phyloP scores from a whole-genome alignment of 2,113 vertebrate species.

The Merops nubicus region DNA sequence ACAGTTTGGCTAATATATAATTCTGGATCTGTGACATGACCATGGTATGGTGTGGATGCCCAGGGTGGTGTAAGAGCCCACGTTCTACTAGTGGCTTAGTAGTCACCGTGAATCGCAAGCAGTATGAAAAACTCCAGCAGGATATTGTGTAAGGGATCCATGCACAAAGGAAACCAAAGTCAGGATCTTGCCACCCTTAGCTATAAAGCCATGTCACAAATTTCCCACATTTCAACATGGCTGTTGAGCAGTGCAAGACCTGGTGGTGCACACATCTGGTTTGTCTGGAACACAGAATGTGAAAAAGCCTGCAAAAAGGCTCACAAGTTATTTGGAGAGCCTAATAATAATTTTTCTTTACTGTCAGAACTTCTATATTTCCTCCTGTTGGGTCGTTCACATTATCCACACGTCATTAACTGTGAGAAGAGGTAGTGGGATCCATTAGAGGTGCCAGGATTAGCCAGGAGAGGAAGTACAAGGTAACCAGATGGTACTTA shows the following conservation, averaged over 20 bases:
- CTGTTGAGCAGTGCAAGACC: not conserved
- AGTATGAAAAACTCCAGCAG: not conserved
- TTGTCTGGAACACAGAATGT: not conserved
- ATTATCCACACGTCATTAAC: not conserved
- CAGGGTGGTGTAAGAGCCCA: not conserved
- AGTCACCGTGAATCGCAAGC: fast-evolving
- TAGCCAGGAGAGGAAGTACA: not conserved
- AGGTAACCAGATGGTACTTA: not conserved
- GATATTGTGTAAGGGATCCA: not conserved
- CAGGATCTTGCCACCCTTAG: not conserved
- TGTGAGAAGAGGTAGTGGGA: not conserved
- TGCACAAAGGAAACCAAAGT: not conserved
- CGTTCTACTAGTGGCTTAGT: not conserved
- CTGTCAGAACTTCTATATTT: not conserved
- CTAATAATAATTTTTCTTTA: not conserved
- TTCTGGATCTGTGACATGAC: not conserved
- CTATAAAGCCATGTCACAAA: not conserved
- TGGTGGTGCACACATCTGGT: fast-evolving
- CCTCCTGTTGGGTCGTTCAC: not conserved
- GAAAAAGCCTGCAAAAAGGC: not conserved
- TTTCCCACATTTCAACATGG: fast-evolving
- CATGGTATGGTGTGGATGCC: not conserved
- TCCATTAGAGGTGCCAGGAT: not conserved
- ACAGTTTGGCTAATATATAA: not conserved
- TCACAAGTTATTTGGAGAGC: not conserved